phyloP scores from a whole-genome alignment of 2,113 vertebrate species.

The Vireo altiloquus region DNA sequence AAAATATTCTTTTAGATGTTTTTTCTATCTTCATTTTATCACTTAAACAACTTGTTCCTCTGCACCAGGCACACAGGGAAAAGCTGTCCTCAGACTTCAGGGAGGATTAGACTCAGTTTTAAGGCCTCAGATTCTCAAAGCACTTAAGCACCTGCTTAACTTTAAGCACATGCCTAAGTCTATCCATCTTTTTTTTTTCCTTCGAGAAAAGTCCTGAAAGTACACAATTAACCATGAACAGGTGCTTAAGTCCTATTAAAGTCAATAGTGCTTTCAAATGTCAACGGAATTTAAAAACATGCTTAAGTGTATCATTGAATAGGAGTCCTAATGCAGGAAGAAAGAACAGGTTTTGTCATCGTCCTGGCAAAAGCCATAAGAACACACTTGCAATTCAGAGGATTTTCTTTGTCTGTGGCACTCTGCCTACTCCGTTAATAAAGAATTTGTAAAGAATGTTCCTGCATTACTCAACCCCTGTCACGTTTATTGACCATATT shows the following conservation, averaged over 20 bases:
- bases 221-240: constrained; percentile 63
- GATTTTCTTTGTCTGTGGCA: constrained; percentile 55
- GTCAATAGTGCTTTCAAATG: constrained; percentile 62
- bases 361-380: constrained; percentile 45
- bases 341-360: constrained; percentile 45
- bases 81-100: neutral
- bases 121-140: neutral
- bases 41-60: neutral
- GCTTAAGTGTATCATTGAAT: constrained; percentile 46
- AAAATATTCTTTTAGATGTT: neutral
- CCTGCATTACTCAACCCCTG: constrained; percentile 39
- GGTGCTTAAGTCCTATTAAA: constrained; percentile 63
- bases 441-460: constrained; percentile 58
- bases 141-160: constrained; percentile 59
- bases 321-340: constrained; percentile 39
- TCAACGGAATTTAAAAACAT: constrained; percentile 53
- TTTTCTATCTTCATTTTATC: neutral
- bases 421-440: constrained; percentile 3
- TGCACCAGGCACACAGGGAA: neutral
- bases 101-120: neutral
- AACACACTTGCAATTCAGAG: constrained; percentile 53
- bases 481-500: constrained; percentile 57
- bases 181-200: neutral
- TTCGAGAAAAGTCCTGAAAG: constrained; percentile 19
- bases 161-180: constrained; percentile 55